phyloP scores from a whole-genome alignment of 1,140 invertebrate genomes.

The Carposina sasakii region DNA sequence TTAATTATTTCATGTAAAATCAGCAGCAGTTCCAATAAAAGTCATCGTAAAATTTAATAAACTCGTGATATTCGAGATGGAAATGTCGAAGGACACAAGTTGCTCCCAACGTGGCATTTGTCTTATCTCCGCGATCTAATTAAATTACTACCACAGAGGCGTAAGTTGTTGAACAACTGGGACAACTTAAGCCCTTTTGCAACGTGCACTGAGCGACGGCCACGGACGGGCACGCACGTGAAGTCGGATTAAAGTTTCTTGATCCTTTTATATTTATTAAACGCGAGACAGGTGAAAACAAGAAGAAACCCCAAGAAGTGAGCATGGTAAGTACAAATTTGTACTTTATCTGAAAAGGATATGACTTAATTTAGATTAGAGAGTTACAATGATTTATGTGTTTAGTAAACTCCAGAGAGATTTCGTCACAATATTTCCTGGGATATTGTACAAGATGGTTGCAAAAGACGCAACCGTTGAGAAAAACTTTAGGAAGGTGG shows the following conservation, averaged over 20 bases:
- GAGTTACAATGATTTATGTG: conserved; percentile 32
- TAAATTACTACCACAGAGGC: conserved; percentile 45
- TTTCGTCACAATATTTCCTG: conserved; percentile 44
- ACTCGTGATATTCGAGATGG: conserved; percentile 42
- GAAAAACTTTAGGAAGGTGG: too few species aligned
- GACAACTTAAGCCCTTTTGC: conserved; percentile 36
- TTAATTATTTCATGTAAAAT: background rate
- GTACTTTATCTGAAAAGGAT: too few species aligned
- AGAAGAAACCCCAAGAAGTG: too few species aligned
- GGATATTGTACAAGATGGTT: too few species aligned
- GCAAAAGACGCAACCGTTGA: too few species aligned
- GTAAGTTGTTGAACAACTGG: conserved; percentile 34
- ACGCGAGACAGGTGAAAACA: conserved; percentile 47
- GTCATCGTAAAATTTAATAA: conserved; percentile 9
- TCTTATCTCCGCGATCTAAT: conserved; percentile 56
- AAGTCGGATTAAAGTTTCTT: conserved; percentile 51
- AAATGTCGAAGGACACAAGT: conserved; percentile 46
- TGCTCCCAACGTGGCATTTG: conserved; percentile 50
- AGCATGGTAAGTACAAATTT: too few species aligned
- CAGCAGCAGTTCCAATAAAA: background rate
- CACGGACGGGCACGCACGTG: too few species aligned
- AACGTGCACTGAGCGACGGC: conserved; percentile 22
- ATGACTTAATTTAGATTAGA: conserved; percentile 32
- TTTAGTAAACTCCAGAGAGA: conserved; percentile 36
- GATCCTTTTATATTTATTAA: too few species aligned